These are phyloP conservation scores for Leptopilina drosophilae DNA, from an alignment of 2,888 invertebrate species.

Conservation along the genomic window DNA sequence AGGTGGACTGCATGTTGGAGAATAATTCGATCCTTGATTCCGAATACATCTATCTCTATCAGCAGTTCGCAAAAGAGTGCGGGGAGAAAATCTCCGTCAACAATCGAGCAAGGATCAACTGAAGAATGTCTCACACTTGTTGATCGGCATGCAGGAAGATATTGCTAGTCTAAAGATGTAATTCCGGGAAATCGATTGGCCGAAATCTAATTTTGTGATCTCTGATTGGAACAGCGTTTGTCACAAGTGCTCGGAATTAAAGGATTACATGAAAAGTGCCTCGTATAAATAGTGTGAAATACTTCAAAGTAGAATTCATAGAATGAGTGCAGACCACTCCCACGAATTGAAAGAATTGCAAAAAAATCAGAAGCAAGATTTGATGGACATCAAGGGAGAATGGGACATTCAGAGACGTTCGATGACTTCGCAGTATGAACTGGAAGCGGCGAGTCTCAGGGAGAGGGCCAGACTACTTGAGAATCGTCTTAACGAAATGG, in stretches of 20 bases:
- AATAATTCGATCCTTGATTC: conserved; percentile 81
- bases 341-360: conserved; percentile 74
- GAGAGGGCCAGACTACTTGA: conserved; percentile 86
- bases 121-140: conserved; percentile 65
- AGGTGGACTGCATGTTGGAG: conserved; percentile 60
- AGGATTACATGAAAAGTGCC: conserved; percentile 70
- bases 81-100: conserved; percentile 65
- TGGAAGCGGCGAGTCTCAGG: conserved; percentile 77
- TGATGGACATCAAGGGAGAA: conserved; percentile 69
- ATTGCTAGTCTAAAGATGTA: conserved; percentile 71
- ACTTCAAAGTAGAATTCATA: conserved; percentile 76
- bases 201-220: conserved; percentile 48
- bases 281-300: conserved; percentile 78
- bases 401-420: conserved; percentile 74
- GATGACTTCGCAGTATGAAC: conserved; percentile 78
- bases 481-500: conserved; percentile 84
- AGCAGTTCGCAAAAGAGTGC: conserved; percentile 82
- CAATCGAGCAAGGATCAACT: conserved; percentile 64
- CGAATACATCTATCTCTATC: conserved; percentile 84
- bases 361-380: conserved; percentile 78
- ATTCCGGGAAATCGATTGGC: conserved; percentile 59
- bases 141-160: conserved; percentile 74
- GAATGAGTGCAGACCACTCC: conserved; percentile 74
- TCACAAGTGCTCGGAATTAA: conserved; percentile 80
- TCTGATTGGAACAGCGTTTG: conserved; percentile 79